Conservation (phyloP, 2,113 vertebrate species). For the Archilochus colubris region DNA sequence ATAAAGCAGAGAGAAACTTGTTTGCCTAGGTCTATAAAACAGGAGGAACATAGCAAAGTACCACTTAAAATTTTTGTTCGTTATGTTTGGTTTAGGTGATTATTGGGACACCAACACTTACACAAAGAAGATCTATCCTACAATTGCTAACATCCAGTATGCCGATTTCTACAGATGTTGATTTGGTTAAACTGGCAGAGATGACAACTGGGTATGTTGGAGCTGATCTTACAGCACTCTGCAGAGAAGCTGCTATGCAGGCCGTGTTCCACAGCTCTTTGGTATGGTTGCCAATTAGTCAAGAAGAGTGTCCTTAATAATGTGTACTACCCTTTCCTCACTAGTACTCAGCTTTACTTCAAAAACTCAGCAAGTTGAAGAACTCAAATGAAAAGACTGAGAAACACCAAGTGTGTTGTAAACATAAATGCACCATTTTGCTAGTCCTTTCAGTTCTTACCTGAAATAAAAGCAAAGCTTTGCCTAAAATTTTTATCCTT, state of each 20-base stretch:
- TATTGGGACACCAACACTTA: slow-evolving; percentile 87
- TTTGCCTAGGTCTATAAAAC: not conserved
- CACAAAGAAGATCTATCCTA: slow-evolving; percentile 87
- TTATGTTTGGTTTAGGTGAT: slow-evolving; percentile 77
- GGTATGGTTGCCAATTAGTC: slow-evolving; percentile 72
- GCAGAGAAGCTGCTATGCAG: slow-evolving; percentile 90
- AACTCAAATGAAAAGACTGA: not conserved
- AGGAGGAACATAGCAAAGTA: not conserved
- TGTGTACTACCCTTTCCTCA: not conserved
- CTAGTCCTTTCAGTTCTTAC: not conserved
- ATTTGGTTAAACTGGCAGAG: slow-evolving; percentile 83
- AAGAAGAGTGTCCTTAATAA: not conserved
- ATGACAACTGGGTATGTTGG: slow-evolving; percentile 90
- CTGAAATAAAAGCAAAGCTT: not conserved
- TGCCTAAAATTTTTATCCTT: not conserved
- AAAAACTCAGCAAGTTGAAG: not conserved
- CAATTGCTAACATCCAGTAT: slow-evolving; percentile 82
- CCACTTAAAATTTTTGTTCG: not conserved
- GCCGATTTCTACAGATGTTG: slow-evolving; percentile 77
- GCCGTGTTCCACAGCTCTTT: slow-evolving; percentile 78
- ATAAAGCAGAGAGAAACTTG: not conserved
- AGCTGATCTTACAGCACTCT: slow-evolving; percentile 91
- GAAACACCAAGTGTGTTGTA: not conserved
- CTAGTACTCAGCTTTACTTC: not conserved
- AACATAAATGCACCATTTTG: fast-evolving